Conservation (phyloP, 2,113 vertebrate genomes). For the Nothocercus julius region DNA sequence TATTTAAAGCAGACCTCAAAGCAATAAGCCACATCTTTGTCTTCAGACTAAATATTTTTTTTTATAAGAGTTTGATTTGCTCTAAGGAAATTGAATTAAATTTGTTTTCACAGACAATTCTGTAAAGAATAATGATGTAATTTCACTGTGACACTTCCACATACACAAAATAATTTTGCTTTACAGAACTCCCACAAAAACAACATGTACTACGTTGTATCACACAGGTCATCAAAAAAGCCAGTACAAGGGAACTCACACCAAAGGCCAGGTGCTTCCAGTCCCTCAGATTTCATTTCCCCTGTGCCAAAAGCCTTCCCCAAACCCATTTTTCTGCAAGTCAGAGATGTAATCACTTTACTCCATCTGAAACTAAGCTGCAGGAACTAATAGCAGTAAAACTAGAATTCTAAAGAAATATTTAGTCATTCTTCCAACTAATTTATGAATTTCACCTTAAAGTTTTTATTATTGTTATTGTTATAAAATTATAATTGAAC, state of each 20-base stretch:
- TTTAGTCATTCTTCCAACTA: background rate
- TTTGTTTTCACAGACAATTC: background rate
- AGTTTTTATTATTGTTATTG: background rate
- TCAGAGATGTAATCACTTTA: background rate
- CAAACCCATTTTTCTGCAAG: background rate
- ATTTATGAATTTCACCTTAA: background rate
- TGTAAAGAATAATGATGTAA: background rate
- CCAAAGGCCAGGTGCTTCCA: background rate
- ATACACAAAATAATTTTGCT: background rate
- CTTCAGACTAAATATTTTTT: background rate
- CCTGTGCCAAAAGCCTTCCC: background rate
- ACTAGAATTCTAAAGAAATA: background rate
- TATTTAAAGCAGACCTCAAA: background rate
- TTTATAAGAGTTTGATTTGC: background rate
- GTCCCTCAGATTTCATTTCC: background rate
- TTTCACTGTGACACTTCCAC: background rate
- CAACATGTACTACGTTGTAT: background rate
- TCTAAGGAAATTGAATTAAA: background rate
- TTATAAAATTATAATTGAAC: background rate
- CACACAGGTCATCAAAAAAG: background rate
- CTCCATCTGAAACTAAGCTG: background rate
- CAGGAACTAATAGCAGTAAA: background rate
- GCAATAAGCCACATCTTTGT: background rate
- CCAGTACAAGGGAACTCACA: background rate
- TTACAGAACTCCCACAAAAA: background rate